Conservation (phyloP, 1,140 invertebrate species). For the Pachypeltis micranthus region DNA sequence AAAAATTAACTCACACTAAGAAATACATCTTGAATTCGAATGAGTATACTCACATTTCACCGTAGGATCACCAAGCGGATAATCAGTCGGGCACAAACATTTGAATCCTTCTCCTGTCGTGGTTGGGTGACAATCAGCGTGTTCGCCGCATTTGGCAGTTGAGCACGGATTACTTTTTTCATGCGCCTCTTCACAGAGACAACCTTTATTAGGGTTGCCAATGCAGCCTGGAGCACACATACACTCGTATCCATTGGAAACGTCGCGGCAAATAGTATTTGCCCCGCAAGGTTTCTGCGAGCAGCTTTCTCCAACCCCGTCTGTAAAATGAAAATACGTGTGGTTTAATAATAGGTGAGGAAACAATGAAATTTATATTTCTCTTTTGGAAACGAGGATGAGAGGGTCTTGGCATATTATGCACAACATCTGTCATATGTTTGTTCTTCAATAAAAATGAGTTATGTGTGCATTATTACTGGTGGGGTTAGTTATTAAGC, state of each 20-base stretch:
- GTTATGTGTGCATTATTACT: too few species aligned
- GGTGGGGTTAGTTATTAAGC: too few species aligned
- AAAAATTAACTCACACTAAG: too few species aligned
- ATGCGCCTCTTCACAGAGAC: slow-evolving; percentile 52
- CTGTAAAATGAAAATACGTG: too few species aligned
- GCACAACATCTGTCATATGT: too few species aligned
- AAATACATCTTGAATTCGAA: too few species aligned
- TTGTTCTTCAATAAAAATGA: too few species aligned
- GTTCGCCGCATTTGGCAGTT: slow-evolving; percentile 61
- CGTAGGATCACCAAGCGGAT: slow-evolving; percentile 70
- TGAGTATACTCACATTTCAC: slow-evolving; percentile 56
- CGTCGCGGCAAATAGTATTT: slow-evolving; percentile 68
- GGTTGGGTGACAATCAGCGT: slow-evolving; percentile 63
- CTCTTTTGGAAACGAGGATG: too few species aligned
- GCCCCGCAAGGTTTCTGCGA: slow-evolving; percentile 66
- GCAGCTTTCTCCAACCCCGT: slow-evolving; percentile 50
- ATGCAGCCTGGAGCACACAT: slow-evolving; percentile 63
- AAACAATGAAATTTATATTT: too few species aligned
- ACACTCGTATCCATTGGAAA: slow-evolving; percentile 57
- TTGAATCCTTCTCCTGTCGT: slow-evolving; percentile 48
- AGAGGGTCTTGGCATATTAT: too few species aligned
- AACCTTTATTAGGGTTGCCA: slow-evolving; percentile 67
- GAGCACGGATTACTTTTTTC: slow-evolving; percentile 47
- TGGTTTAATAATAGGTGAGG: too few species aligned
- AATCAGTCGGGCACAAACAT: slow-evolving; percentile 71